Evolutionary conservation across 2,888 invertebrate genomes (phyloP).

Genomic region (Lysandra coridon): DNA sequence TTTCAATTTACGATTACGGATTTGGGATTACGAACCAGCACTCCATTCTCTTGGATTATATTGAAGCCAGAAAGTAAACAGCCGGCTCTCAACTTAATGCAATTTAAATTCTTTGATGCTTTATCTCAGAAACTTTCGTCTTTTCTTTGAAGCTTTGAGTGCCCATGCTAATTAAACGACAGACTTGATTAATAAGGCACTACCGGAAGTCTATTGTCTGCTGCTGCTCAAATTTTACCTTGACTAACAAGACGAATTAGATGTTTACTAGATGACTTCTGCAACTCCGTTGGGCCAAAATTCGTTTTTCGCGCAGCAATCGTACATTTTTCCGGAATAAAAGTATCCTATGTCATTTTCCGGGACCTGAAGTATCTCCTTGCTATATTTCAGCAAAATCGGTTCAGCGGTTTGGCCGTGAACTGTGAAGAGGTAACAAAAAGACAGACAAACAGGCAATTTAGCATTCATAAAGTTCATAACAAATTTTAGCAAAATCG

Average conservation of each 20-base stretch:
- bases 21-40: background rate
- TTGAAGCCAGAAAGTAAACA: constrained; percentile 32
- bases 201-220: constrained; percentile 64
- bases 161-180: constrained; percentile 64
- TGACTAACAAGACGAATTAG: background rate
- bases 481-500: too few species aligned
- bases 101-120: constrained; percentile 36
- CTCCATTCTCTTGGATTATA: constrained; percentile 11
- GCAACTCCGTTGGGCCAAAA: too few species aligned
- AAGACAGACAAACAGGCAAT: too few species aligned
- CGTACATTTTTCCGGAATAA: too few species aligned
- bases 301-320: too few species aligned
- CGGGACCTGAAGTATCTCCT: too few species aligned
- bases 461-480: too few species aligned
- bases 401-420: too few species aligned
- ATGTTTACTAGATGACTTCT: too few species aligned
- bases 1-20: background rate
- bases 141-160: constrained; percentile 53
- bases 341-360: too few species aligned
- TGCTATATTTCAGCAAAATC: too few species aligned
- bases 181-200: constrained; percentile 69
- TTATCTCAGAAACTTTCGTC: constrained; percentile 45
- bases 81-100: constrained; percentile 32
- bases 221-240: background rate
- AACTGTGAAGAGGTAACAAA: too few species aligned